These are phyloP conservation scores for Drosophila quasianomalipes DNA, from an alignment of 2,888 invertebrate species.

Conservation along the genomic window DNA sequence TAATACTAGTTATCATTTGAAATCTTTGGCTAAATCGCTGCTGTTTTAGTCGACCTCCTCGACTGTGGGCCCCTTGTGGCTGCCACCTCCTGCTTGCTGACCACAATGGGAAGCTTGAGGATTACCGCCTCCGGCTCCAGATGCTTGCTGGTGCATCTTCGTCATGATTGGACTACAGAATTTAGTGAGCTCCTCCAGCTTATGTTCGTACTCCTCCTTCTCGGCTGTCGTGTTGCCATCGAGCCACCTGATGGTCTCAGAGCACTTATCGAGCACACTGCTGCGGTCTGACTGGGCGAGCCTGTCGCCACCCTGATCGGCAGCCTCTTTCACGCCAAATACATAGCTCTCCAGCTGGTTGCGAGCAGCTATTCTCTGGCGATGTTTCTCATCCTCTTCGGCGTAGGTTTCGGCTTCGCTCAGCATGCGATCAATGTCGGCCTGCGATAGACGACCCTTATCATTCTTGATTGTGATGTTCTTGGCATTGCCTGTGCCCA, in stretches of 20 bases:
- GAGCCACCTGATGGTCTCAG: slow-evolving; percentile 89
- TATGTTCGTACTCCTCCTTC: slow-evolving; percentile 90
- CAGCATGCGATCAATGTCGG: slow-evolving; percentile 93
- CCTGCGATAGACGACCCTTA: slow-evolving; percentile 92
- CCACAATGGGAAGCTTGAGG: slow-evolving; percentile 85
- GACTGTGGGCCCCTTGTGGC: slow-evolving; percentile 46
- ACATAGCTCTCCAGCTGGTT: slow-evolving; percentile 90
- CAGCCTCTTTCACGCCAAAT: slow-evolving; percentile 89
- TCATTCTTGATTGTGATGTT: slow-evolving; percentile 94
- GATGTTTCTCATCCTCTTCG: slow-evolving; percentile 90
- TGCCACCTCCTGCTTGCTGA: slow-evolving; percentile 37
- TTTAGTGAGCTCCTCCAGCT: slow-evolving; percentile 82
- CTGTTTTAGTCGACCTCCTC: slow-evolving; percentile 61
- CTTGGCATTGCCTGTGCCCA: slow-evolving; percentile 89
- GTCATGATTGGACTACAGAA: slow-evolving; percentile 86
- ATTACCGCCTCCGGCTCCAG: slow-evolving; percentile 64
- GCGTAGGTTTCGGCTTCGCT: slow-evolving; percentile 90
- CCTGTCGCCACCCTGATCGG: slow-evolving; percentile 88
- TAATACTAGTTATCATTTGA: neutral
- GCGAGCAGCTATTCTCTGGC: slow-evolving; percentile 89
- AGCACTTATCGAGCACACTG: slow-evolving; percentile 86
- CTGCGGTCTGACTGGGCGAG: slow-evolving; percentile 43
- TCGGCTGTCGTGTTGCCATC: slow-evolving; percentile 92
- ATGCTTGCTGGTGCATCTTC: slow-evolving; percentile 78
- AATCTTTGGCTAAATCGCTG: neutral